These are phyloP conservation scores for Ischnura elegans DNA, from an alignment of 2,888 invertebrate species.

Conservation along the genomic window DNA sequence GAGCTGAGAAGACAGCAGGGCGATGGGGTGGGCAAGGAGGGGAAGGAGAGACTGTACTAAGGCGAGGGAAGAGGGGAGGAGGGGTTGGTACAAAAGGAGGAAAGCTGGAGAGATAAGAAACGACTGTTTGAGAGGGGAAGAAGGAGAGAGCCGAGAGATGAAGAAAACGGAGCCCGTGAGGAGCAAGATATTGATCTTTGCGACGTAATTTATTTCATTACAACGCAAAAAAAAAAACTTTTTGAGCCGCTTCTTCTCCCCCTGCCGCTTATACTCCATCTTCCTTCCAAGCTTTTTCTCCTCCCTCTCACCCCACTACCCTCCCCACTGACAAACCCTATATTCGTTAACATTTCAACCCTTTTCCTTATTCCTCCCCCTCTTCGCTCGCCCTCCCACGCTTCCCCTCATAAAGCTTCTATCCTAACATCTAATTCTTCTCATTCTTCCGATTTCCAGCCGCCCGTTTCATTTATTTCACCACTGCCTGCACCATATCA, in stretches of 20 bases:
- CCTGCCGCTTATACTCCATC: neutral
- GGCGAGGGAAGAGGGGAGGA: neutral
- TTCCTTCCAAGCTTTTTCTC: neutral
- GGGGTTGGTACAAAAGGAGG: no score
- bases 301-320: neutral
- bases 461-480: constrained; percentile 44
- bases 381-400: neutral
- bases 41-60: neutral
- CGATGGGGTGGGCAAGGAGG: neutral
- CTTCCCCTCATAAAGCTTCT: constrained; percentile 38
- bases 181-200: constrained; percentile 65
- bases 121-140: no score
- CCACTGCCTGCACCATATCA: neutral
- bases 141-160: neutral
- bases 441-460: constrained; percentile 56
- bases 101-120: neutral
- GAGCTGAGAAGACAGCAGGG: neutral
- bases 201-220: constrained; percentile 66
- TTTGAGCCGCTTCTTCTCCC: constrained; percentile 39
- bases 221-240: constrained; percentile 58
- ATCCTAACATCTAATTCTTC: constrained; percentile 63
- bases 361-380: neutral
- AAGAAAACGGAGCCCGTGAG: neutral
- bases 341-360: constrained; percentile 56
- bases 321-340: neutral